A percentile compares a stretch with the other conserved stretches of the same genome.
phyloP scores from a whole-genome alignment of 2,797 vertebrate genomes.

The Paramormyrops hopkinsi region DNA sequence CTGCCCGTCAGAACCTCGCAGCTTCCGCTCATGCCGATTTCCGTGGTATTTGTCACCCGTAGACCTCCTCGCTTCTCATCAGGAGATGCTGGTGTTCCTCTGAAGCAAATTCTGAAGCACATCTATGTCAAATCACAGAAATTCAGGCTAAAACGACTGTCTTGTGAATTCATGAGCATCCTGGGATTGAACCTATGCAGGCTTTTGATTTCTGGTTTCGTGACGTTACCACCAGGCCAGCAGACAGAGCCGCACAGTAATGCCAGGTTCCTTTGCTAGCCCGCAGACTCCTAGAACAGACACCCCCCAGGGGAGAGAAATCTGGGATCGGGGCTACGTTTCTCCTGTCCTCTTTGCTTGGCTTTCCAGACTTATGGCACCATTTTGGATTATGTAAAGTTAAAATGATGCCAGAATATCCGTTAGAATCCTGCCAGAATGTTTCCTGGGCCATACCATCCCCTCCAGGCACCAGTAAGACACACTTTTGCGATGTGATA shows the following conservation, averaged over 20 bases:
- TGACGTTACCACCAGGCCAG: neutral
- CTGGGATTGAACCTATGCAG: neutral
- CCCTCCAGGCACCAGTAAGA: neutral
- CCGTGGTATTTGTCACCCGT: neutral
- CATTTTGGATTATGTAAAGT: conserved; percentile 1
- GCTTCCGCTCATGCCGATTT: neutral
- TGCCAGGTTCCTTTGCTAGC: neutral
- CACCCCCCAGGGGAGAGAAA: neutral
- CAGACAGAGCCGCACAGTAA: neutral
- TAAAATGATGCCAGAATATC: neutral
- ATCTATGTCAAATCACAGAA: neutral
- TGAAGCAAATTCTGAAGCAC: neutral
- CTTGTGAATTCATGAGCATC: neutral
- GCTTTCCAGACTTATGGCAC: neutral
- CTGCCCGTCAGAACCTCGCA: neutral
- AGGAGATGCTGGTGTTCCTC: neutral
- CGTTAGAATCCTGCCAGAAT: neutral
- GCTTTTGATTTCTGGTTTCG: neutral
- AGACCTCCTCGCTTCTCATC: neutral
- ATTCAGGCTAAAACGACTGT: neutral
- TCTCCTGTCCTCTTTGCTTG: neutral
- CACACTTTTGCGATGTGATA: neutral
- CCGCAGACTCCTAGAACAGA: neutral
- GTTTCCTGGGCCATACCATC: neutral
- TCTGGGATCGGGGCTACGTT: neutral